Conservation (phyloP, 2,888 invertebrate genomes). For the Ditylenchus weischeri region DNA sequence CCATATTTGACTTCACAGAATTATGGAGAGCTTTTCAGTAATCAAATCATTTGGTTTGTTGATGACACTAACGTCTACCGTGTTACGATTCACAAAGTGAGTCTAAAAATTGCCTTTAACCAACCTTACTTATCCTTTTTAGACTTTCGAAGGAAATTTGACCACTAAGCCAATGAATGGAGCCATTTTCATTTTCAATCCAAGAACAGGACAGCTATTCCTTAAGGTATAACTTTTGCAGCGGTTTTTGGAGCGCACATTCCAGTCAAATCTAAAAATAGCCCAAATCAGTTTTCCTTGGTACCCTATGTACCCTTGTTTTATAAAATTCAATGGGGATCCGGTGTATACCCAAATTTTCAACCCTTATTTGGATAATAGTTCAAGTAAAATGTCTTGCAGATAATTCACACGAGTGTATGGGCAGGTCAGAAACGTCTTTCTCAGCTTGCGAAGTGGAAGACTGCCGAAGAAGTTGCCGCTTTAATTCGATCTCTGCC, state of each 20-base stretch:
- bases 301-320: no score
- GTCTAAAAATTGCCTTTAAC: background rate
- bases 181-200: slow-evolving; percentile 99
- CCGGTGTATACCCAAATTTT: no score
- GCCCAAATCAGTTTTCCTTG: no score
- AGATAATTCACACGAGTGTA: slow-evolving; percentile 96
- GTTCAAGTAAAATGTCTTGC: slow-evolving; percentile 63
- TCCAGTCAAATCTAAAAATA: no score
- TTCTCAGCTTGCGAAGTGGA: slow-evolving; percentile 94
- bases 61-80: slow-evolving; percentile 99
- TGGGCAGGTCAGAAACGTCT: slow-evolving; percentile 99
- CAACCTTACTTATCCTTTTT: slow-evolving; percentile 16
- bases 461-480: slow-evolving; percentile 99
- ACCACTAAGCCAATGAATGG: slow-evolving; percentile 99
- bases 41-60: slow-evolving; percentile 99
- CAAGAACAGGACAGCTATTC: slow-evolving; percentile 95
- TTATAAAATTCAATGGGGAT: no score
- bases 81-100: slow-evolving; percentile 90
- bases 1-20: slow-evolving; percentile 98
- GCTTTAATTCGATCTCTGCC: slow-evolving; percentile 96
- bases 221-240: slow-evolving; percentile 61
- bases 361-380: no score
- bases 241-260: no score
- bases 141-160: slow-evolving; percentile 95
- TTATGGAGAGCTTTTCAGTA: slow-evolving; percentile 98